Conservation (phyloP, 1,140 invertebrate genomes). For the Nymphalis io region DNA sequence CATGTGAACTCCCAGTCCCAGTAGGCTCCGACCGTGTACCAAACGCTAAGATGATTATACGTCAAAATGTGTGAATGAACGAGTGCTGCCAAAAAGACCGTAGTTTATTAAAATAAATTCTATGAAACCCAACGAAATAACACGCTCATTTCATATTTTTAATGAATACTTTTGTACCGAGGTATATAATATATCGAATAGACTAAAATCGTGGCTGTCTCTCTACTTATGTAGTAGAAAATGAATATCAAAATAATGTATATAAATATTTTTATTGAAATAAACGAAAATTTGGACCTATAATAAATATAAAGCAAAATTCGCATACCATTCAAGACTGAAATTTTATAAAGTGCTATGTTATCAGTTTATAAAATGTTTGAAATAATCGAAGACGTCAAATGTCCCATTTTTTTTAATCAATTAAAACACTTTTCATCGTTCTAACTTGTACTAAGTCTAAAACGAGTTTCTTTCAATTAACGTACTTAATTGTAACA, state of each 20-base stretch:
- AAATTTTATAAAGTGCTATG: conserved; percentile 4
- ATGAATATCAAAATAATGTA: conserved; percentile 6
- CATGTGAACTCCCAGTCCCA: too few relatives aligned
- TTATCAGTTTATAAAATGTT: neutral
- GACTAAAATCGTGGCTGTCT: conserved; percentile 23
- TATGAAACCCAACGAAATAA: too few relatives aligned
- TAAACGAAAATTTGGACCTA: neutral
- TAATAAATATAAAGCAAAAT: neutral
- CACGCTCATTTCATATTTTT: neutral
- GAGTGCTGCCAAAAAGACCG: conserved; percentile 1
- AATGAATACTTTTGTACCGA: neutral
- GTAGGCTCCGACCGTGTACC: too few relatives aligned
- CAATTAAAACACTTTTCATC: neutral
- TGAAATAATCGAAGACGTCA: neutral
- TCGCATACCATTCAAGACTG: conserved; percentile 20
- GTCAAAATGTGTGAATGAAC: neutral
- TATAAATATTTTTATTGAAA: conserved; percentile 13
- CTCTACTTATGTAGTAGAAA: conserved; percentile 16
- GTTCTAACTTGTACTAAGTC: neutral
- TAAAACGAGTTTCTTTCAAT: neutral
- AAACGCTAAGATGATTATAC: too few relatives aligned
- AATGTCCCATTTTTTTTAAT: neutral
- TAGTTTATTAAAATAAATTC: neutral
- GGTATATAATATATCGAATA: conserved; percentile 5
- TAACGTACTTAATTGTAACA: conserved; percentile 5